Evolutionary conservation across 2,797 vertebrate species (phyloP).

Genomic region (Mallotus villosus): DNA sequence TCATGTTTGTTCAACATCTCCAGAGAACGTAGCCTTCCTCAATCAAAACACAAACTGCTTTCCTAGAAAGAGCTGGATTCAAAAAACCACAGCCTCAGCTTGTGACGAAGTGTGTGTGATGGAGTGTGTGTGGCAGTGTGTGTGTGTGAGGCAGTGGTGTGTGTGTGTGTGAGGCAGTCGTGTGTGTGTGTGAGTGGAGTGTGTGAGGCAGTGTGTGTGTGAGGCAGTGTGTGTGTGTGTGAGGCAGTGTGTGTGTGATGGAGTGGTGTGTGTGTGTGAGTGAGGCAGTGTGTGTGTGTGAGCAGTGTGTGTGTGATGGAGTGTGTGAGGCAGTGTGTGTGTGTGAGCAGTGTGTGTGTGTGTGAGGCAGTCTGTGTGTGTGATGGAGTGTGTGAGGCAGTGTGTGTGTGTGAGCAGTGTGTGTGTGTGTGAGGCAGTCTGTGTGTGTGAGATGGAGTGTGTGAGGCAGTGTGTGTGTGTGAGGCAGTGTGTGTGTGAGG

Average conservation of each 20-base stretch:
- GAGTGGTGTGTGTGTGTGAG: no score
- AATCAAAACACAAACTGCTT: constrained; percentile 27
- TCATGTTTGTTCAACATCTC: constrained; percentile 2
- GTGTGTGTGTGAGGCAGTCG: constrained; percentile 27
- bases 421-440: constrained; percentile 24
- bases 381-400: not conserved
- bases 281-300: constrained; percentile 6
- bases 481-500: constrained; percentile 18
- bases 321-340: no score
- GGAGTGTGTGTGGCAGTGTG: no score
- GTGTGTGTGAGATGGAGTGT: not conserved
- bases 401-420: no score
- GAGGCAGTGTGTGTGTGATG: not conserved
- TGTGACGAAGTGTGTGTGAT: constrained; percentile 20
- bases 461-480: no score
- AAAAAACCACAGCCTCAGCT: not conserved
- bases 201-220: no score
- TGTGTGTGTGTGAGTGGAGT: constrained; percentile 1
- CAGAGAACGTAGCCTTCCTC: constrained; percentile 20
- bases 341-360: not conserved
- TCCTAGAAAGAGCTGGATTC: constrained; percentile 2
- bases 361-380: constrained; percentile 17
- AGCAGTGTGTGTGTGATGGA: not conserved
- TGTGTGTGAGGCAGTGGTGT: no score
- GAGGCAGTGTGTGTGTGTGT: constrained; percentile 7